Evolutionary conservation across 2,113 vertebrate genomes (phyloP), one percentile per base, ranked within the genome.

Genomic region (Thamnophis sirtalis): DNA sequence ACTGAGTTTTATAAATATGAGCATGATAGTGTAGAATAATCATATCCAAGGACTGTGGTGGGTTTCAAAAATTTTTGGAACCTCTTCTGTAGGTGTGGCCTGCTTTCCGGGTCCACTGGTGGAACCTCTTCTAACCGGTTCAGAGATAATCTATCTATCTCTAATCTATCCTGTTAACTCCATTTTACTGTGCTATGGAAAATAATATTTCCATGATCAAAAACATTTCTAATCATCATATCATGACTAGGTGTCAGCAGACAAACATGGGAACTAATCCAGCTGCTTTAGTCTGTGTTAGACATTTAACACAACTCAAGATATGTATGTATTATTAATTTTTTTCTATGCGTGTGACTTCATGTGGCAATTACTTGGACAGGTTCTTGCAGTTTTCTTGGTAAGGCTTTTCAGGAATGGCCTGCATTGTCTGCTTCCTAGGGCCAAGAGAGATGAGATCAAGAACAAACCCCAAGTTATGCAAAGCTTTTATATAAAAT

Each of bases 211-310:
- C 92, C 94, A 89, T 93, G 94, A 90, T 92, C 91, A 91, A 92
- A 93, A 95, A 93, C 95, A 95, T 93, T 89, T 90, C 91, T 84
- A 95, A 91, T 94, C 94, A 95, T 95, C 94, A 95, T 91, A 88
- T 94, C 95, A 95, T 95, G 73, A 89, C 90, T 95, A 96, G 68
- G 95, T 96, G 96, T 96, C 93, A 91, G 86, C 94, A 95, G 86
- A 93, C 89, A 97, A 96, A 94, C 93, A 95, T 86, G 91, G 58
- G 24, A 60, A 60, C 24, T 60, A 95, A 87, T 93, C 13, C 80
- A 55, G 92, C 92, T 96, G 96, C 96, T 95, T 89, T 96, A 91
- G 91, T 94, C 95, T 95, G 90, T 55, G 4, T 55, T 55, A 55
- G 86, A 90, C 89, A 91, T 96, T 91, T 91, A 88, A 96, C 94